phyloP scores from a whole-genome alignment of 2,797 vertebrate species.

The Spinus olivaceus region DNA sequence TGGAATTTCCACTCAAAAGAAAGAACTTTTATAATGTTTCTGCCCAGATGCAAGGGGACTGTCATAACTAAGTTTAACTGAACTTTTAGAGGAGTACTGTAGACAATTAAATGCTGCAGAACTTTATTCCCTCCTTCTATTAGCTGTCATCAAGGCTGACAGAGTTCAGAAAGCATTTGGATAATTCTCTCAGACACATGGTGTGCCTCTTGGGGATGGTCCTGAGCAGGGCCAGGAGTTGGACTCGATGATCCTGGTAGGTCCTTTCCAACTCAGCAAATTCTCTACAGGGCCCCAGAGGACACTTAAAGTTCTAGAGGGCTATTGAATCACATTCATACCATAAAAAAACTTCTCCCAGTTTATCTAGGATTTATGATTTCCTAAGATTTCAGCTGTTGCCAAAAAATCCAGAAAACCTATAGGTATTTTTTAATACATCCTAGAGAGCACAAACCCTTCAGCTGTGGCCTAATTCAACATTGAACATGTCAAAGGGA shows the following conservation, averaged over 20 bases:
- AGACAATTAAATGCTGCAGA: not conserved
- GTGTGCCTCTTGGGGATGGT: not conserved
- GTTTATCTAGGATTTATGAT: not conserved
- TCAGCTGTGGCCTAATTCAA: not conserved
- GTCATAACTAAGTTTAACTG: not conserved
- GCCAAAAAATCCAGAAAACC: not conserved
- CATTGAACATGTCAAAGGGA: not conserved
- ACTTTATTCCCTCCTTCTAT: not conserved
- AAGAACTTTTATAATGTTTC: not conserved
- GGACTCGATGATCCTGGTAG: not conserved
- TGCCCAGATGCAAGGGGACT: not conserved
- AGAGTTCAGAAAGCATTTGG: not conserved
- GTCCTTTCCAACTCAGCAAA: not conserved
- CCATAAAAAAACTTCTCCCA: not conserved
- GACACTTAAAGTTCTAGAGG: not conserved
- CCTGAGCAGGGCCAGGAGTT: not conserved
- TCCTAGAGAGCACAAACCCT: not conserved
- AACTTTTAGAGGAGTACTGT: not conserved
- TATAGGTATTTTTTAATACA: not conserved
- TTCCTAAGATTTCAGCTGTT: not conserved
- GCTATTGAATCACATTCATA: not conserved
- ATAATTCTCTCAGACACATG: not conserved
- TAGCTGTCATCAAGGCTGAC: not conserved
- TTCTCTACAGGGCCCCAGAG: not conserved
- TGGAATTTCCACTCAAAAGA: not conserved